phyloP scores from a whole-genome alignment of 2,888 invertebrate species.

The Mamestra brassicae region DNA sequence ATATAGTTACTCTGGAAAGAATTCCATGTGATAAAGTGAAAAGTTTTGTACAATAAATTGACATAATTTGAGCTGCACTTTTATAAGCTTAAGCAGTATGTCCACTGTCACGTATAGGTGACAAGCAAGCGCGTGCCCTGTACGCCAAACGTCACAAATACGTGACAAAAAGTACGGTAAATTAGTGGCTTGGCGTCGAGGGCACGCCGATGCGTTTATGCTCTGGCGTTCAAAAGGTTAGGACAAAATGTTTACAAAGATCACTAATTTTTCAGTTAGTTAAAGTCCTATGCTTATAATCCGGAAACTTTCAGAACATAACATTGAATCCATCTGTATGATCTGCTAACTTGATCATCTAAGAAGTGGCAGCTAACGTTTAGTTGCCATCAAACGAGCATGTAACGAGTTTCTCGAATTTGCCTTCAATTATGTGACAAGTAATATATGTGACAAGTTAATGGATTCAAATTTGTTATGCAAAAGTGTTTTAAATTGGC shows the following conservation, averaged over 20 bases:
- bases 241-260: too few species aligned
- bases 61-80: neutral
- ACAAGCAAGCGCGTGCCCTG: too few species aligned
- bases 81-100: neutral
- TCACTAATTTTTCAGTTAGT: too few species aligned
- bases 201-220: too few species aligned
- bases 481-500: neutral
- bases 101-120: too few species aligned
- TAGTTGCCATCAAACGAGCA: constrained; percentile 1
- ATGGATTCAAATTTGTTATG: neutral
- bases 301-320: neutral
- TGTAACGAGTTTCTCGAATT: constrained; percentile 1
- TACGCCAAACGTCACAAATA: too few species aligned
- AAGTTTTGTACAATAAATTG: neutral
- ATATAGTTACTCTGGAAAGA: neutral
- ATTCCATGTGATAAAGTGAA: neutral
- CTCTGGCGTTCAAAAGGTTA: too few species aligned
- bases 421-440: neutral
- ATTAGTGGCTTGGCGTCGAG: too few species aligned
- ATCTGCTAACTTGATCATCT: neutral
- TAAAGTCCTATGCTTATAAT: neutral
- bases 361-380: neutral
- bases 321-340: neutral
- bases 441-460: neutral
- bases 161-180: too few species aligned